Evolutionary conservation across 2,113 vertebrate species (phyloP), one percentile per base, ranked within the genome.

Genomic region (Lampris incognitus): DNA sequence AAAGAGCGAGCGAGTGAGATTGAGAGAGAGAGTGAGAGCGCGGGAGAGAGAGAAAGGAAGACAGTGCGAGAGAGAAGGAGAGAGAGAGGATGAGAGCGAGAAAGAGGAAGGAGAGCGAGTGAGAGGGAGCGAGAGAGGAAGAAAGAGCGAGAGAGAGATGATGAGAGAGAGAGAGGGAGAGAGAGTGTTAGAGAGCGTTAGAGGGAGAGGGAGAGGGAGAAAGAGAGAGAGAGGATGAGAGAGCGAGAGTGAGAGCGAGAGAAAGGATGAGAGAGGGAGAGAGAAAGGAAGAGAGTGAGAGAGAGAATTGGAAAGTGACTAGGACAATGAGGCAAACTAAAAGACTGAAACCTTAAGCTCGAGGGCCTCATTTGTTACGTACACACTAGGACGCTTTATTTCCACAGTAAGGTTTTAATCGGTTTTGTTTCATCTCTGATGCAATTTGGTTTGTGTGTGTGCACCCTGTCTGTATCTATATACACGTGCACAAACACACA

Each of bases 301-400:
- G 59, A 61, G 39, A 61, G 59, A 41, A 9, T 24, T 24, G 24
- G 24, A 24, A 24, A 61, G 59, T 41, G 24, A 39, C 44, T 61
- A 52, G 87, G 84, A 87, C 88, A 89, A 72, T 74, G 74, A 85
- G 85, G 76, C 84, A 66, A 87, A 78, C 51, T 73, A 67, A 82
- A 81, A 86, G 83, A 85, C 73, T 56, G 76, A 74, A 67, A 61
- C 79, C 65, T 68, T 68, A 57, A 81, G 86, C 84, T 89, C 65
- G 69, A 78, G 83, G 83, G 82, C 58, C 69, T 78, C 65, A 78
- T 91, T 88, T 90, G 70, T 87, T 80, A 80, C 72, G 74, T 63
- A 44, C 61, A 24, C 56, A 67, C 71, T 81, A 44, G 56, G 60
- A 63, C 67, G 59, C 72, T 64, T 49, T 62, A 60, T 85, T 76